Evolutionary conservation across 2,888 invertebrate genomes (phyloP), one percentile per base, ranked within the genome.

Genomic region (Tenthredo mesomela): DNA sequence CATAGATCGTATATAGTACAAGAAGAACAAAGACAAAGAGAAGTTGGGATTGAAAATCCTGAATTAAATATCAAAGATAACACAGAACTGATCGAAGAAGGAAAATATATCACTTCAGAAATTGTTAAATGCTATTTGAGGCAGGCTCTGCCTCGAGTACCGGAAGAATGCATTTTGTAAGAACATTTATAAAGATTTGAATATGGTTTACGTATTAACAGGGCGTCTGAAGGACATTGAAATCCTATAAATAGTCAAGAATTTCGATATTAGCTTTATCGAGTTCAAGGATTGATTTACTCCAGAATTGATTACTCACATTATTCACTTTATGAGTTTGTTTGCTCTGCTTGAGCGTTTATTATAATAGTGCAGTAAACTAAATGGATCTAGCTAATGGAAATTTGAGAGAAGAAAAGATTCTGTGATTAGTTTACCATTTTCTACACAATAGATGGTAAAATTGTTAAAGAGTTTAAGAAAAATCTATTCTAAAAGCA

Each of bases 1-100:
- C 96, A 98, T 90, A 95, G 95, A 88, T 97, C 97, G 0, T 98
- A 97, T 92, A 95, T 97, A 4, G 94, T 96, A 47, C 94, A 95
- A 90, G 97, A 98, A 92, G 95, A 95, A 91, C 93, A 95, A 89
- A 96, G 95, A 88, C 96, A 96, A 90, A 95, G 95, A 88, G 95
- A 96, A 89, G 94, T 97, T 82, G 97, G 96, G n/a, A 95, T 97
- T 88, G 95, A 95, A 84, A 92, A 94, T 75, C 92, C 94, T 1
- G 90, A 93, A 25, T 90, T 96, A 3, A 93, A 95, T 89, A 92
- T 96, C 87, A 91, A 94, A 73, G 96, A 97, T 90, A 98, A 99
- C 91, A 92, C 91, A 61, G 94, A 96, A 84, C 93, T 99, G 65
- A 95, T 96, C 4, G 93, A 94, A 71, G 95, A 95, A 92, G 99